Conservation (phyloP, 1,140 invertebrate genomes). For the Helicoverpa zea region DNA sequence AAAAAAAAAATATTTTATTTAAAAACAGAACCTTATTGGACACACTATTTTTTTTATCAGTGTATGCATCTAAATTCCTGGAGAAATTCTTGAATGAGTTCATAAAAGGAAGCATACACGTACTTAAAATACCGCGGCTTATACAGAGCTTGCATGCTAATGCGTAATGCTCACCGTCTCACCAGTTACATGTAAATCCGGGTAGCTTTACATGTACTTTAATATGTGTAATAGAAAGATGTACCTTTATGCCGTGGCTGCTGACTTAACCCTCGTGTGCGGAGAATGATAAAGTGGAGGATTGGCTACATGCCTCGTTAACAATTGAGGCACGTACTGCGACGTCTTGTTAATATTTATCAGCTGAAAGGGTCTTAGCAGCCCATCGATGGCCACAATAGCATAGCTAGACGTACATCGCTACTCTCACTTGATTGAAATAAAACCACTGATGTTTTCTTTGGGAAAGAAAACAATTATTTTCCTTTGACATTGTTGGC, state of each 20-base stretch:
- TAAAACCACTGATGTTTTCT: slow-evolving; percentile 5
- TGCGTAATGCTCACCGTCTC: neutral
- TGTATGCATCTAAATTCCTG: too few species aligned
- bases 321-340: slow-evolving; percentile 58
- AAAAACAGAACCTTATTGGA: too few species aligned
- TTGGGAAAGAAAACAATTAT: too few species aligned
- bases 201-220: slow-evolving; percentile 6
- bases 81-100: neutral
- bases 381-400: slow-evolving; percentile 23
- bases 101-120: neutral
- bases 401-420: neutral
- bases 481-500: too few species aligned
- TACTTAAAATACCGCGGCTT: slow-evolving; percentile 2
- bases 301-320: slow-evolving; percentile 44
- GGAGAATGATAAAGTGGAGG: slow-evolving; percentile 51
- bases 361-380: slow-evolving; percentile 45
- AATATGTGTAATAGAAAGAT: too few species aligned
- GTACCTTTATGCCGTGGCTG: slow-evolving; percentile 38
- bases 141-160: neutral
- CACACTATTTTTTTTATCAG: too few species aligned
- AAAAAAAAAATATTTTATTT: too few species aligned
- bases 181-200: slow-evolving; percentile 42
- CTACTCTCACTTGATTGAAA: slow-evolving; percentile 7
- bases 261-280: slow-evolving; percentile 51
- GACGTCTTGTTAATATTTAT: slow-evolving; percentile 71